Evolutionary conservation across 2,888 invertebrate genomes (phyloP), one percentile per base, ranked within the genome.

Genomic region (Diplolepis rosae): DNA sequence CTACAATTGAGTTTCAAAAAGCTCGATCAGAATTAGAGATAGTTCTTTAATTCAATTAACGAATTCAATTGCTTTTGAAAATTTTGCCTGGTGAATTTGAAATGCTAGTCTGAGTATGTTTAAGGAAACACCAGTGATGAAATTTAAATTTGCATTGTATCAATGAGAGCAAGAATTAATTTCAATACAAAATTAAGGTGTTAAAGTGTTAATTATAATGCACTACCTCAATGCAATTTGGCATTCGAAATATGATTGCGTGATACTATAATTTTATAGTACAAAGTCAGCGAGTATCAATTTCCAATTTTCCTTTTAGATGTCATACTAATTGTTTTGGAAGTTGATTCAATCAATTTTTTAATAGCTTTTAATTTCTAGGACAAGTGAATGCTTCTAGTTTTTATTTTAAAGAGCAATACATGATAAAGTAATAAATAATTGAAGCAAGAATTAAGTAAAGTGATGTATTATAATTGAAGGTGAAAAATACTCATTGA

Each of bases 171-270:
- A 9, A 11, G 9, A 48, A 48, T 2, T 48, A 48, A 48, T 9
- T 15, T 52, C 6, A 51, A 51, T 48, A 27, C n/a, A 52, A 28
- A n/a, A 11, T 30, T 28, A 13, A 52, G 30, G 15, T 28, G 9
- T 15, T 54, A 13, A 52, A 52, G 15, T 28, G 9, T 15, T 54
- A 15, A 56, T 18, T 32, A 22, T 13, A 32, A 61, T 24, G 39
- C 39, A 61, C 61, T 61, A 39, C 61, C 61, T 61, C 61, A 13
- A 56, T 56, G 9, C 54, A 30, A 54, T 30, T 32, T 48, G 18
- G 54, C 54, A 28, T 52, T 52, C 15, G 9, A 52, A 52, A 52
- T 11, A 22, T 22, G 22, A 48, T 1, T 48, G 15, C 22, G 18
- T 11, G 22, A 48, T 48, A 48, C 11, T 48, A 22, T 48, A 48